A percentile compares a stretch with the other conserved stretches of the same genome.
Conservation (phyloP, 2,797 vertebrate genomes). For the Rachycentron canadum region DNA sequence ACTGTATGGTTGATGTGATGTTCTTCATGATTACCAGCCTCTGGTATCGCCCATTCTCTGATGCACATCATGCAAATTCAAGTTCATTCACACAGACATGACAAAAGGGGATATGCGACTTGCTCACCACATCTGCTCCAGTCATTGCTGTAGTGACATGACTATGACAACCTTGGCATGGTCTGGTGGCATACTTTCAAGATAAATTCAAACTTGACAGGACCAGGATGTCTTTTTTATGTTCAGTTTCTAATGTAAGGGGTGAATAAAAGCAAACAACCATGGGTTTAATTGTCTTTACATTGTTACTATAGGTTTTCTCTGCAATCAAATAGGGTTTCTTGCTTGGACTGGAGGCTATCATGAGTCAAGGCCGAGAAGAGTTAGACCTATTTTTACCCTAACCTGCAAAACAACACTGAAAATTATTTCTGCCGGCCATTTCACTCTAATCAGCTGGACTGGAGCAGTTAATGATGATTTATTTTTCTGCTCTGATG, state of each 20-base stretch:
- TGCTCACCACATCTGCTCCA: conserved; percentile 28
- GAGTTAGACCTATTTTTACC: conserved; percentile 1
- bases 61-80: conserved; percentile 21
- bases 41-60: conserved; percentile 10
- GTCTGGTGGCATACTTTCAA: conserved; percentile 10
- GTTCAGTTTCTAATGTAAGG: not conserved
- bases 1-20: conserved; percentile 48
- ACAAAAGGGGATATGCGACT: conserved; percentile 40
- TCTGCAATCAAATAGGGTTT: too few species aligned
- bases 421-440: conserved; percentile 25
- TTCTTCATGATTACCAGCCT: conserved; percentile 48
- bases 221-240: not conserved
- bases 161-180: not conserved
- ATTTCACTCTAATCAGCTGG: conserved; percentile 9
- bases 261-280: too few species aligned
- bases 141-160: conserved; percentile 5
- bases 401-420: conserved; percentile 1
- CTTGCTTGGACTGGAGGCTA: too few species aligned
- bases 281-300: too few species aligned
- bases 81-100: conserved; percentile 34
- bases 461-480: conserved; percentile 7
- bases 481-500: conserved; percentile 17
- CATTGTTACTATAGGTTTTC: not conserved
- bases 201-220: not conserved
- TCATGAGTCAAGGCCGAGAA: too few species aligned